Base-by-base conservation (phyloP, 1,140 invertebrate species). In the Oncopeltus fasciatus region DNA sequence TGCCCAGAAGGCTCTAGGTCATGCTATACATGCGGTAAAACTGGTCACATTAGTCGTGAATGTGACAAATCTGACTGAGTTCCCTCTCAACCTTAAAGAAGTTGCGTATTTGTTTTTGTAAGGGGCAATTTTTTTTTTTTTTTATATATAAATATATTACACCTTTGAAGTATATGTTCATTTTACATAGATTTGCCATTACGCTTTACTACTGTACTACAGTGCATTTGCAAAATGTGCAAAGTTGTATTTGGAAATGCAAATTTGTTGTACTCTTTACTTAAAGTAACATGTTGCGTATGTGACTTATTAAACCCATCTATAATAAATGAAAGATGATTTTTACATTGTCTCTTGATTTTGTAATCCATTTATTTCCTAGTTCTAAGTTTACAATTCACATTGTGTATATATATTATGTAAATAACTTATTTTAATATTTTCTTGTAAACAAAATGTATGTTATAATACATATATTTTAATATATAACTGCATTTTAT, bases 11-110 rank as follows among this genome's bases (percentile, higher is more conserved):
- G 71, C 51, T 84, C 81, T 66, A 88, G 90, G 76, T 87, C 83
- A 63, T 93, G 90, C 78, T 92, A 92, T 77, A 83, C 83, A 69
- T 93, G 90, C 76, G 86, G 88, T 75, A 89, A 92, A 75, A 81
- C 84, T 58, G 90, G 90, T 60, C 90, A 94, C 79, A 85, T 92
- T 76, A 88, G 87, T 75, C 85, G 89, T 67, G 90, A 93, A 72
- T 94, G 90, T 77, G 85, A 86, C 69, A 84, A 88, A 72, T 61
- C 60, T 57, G 59, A 64, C 63, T 64, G 63, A 64, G 28, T 2
- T 12, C n/a, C 33, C 16, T 31, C 16, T 38, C 56, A 9, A 57
- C 26, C 56, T 29, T 57, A 12, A n/a, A 18, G 56, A 53, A 53
- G 49, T 53, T 53, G 31, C 28, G 18, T 38, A 57, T 38, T 57